Evolutionary conservation across 2,888 invertebrate genomes (phyloP), one percentile per base, ranked within the genome.

Genomic region (Andrena fulva): DNA sequence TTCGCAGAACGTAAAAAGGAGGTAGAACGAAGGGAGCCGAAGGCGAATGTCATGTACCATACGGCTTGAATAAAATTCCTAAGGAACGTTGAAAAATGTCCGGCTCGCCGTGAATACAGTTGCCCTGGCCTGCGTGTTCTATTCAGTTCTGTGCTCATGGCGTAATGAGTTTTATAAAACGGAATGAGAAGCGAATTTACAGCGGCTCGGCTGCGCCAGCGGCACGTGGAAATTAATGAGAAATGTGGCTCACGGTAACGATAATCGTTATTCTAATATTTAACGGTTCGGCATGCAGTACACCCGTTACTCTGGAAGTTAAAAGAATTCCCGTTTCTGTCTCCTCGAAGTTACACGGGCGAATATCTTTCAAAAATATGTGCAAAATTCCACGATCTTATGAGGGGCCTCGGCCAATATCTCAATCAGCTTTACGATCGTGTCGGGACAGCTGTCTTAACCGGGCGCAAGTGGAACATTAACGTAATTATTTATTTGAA

Each of bases 401-500:
- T 0, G 42, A 42, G 16, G 42, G 12, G 16, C 42, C 42, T 1
- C 42, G 42, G 42, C 31, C n/a, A 33, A 54, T 68, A 54, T 29
- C 54, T 68, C 31, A 68, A 20, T 50, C 24, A 52, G 31, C 20
- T 76, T 69, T 56, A 59, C 50, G 48, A 77, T 64, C 56, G n/a
- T 16, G 42, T 77, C 68, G 59, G 54, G 62, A 70, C 59, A 77
- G 63, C 69, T 50, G 77, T 69, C 63, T 69, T 64, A 77, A 77
- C 59, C 78, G 70, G 70, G 33, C 79, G 63, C 42, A 24, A 59
- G 35, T 60, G 48, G 20, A 67, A 60, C 76, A 76, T 59, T 62
- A 56, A 52, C 50, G 63, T 69, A 74, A 80, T 80, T 80, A 80
- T 70, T 80, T 73, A 48, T 69, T 73, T 69, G 73, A 73, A 77